Evolutionary conservation across 1,140 invertebrate species (phyloP).

Genomic region (Apis laboriosa): DNA sequence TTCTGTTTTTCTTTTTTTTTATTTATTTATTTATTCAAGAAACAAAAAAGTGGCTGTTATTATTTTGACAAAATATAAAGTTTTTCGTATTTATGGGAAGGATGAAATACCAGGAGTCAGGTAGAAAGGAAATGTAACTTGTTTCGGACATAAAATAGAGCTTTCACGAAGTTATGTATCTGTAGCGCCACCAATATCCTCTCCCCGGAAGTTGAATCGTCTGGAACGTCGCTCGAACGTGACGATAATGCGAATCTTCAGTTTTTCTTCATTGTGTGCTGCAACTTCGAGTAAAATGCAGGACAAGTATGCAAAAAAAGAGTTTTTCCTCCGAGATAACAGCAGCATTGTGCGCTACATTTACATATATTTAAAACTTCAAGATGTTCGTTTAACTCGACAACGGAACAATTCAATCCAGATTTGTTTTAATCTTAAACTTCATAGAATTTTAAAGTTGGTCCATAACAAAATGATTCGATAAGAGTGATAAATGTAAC

Average conservation of each 20-base stretch:
- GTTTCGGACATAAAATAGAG: conserved; percentile 21
- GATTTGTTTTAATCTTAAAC: neutral
- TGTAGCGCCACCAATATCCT: conserved; percentile 44
- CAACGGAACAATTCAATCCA: neutral
- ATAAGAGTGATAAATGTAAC: no score
- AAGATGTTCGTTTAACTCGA: neutral
- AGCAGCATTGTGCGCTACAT: no score
- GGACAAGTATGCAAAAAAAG: conserved; percentile 9
- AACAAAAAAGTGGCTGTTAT: neutral
- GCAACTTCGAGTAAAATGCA: conserved; percentile 1
- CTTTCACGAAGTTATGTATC: conserved; percentile 34
- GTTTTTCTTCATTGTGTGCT: conserved; percentile 15
- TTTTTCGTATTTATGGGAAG: neutral
- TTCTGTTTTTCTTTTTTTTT: neutral
- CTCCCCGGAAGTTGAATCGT: conserved; percentile 47
- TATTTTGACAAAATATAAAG: neutral
- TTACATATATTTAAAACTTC: neutral
- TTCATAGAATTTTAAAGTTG: no score
- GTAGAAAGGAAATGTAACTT: conserved; percentile 12
- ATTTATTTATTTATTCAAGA: neutral
- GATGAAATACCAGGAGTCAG: neutral
- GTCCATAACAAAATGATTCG: no score
- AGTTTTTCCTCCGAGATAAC: neutral
- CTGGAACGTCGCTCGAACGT: conserved; percentile 54
- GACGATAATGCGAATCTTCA: conserved; percentile 55